These are phyloP conservation scores for Nymphalis urticae DNA, from an alignment of 2,888 invertebrate species.

Conservation along the genomic window DNA sequence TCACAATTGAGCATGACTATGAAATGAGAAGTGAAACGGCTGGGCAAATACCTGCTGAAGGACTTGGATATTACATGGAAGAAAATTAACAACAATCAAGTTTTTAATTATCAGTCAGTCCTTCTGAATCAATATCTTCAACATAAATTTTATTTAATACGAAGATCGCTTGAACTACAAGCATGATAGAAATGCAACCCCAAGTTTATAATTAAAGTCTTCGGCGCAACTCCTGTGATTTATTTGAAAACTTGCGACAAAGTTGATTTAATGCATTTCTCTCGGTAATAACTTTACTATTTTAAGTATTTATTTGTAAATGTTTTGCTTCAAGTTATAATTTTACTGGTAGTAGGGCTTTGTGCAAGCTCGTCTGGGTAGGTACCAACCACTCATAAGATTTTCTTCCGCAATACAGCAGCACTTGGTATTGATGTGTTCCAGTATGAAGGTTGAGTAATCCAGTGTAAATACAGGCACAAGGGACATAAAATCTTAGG, in stretches of 20 bases:
- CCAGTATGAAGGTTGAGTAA: too few species aligned
- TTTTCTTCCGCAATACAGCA: too few species aligned
- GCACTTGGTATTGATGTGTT: too few species aligned
- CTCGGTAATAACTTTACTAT: not conserved
- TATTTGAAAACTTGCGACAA: constrained; percentile 13
- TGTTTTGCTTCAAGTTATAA: constrained; percentile 7
- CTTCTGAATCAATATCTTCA: not conserved
- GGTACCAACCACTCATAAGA: too few species aligned
- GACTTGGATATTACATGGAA: too few species aligned
- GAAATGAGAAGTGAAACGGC: too few species aligned
- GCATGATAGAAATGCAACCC: not conserved
- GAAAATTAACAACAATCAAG: not conserved
- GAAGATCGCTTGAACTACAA: not conserved
- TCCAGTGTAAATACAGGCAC: too few species aligned
- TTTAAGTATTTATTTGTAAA: not conserved
- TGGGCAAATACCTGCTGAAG: too few species aligned
- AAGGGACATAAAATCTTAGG: too few species aligned
- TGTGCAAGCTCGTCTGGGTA: too few species aligned
- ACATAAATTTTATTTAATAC: not conserved
- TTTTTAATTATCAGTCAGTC: not conserved
- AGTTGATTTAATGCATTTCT: constrained; percentile 8
- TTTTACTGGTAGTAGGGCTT: not conserved
- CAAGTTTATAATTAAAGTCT: constrained; percentile 16
- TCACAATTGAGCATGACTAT: too few species aligned
- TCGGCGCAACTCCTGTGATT: constrained; percentile 5